Base-by-base conservation (phyloP, 2,888 invertebrate species). In the Pristionchus mayeri region DNA sequence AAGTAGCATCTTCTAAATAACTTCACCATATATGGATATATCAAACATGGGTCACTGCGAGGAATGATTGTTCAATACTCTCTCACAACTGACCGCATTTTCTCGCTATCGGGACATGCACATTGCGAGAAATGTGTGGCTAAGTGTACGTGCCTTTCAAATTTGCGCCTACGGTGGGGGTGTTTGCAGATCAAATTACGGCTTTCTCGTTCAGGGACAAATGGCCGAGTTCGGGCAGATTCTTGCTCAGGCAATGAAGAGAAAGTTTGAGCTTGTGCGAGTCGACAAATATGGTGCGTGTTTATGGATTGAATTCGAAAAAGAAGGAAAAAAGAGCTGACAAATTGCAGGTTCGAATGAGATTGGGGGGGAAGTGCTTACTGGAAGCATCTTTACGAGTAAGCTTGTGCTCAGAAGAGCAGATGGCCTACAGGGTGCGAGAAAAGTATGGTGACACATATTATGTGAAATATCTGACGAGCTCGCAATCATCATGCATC, bases 181-280 rank as follows among this genome's bases (percentile, higher is more conserved):
- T n/a, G n/a, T n/a, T n/a, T n/a, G n/a, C n/a, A n/a, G n/a, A n/a
- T n/a, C n/a, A n/a, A n/a, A n/a, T n/a, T n/a, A n/a, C n/a, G n/a
- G n/a, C n/a, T n/a, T n/a, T n/a, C n/a, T n/a, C n/a, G n/a, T 63
- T 63, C 63, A 63, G 63, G 63, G 63, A 34, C 63, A 63, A 34
- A 63, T 63, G 63, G 63, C 63, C 34, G 63, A 63, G 6, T 63
- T 63, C 18, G 34, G 63, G 34, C 63, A 63, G 34, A 63, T 63
- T 34, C 34, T 63, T 6, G 63, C 63, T 2, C 13, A 34, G 11
- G 34, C 13, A 63, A 18, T 63, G 34, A 63, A 63, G 1, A 63
- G 16, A 16, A 34, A 63, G 2, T 63, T 63, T 16, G 63, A 63
- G 18, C 3, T 63, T 2, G 34, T 63, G 0, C 63, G 34, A 18